A percentile compares a stretch with the other conserved stretches of the same genome.
These are phyloP conservation scores for Vollenhovia emeryi DNA, from an alignment of 1,140 invertebrate genomes.

Conservation along the genomic window DNA sequence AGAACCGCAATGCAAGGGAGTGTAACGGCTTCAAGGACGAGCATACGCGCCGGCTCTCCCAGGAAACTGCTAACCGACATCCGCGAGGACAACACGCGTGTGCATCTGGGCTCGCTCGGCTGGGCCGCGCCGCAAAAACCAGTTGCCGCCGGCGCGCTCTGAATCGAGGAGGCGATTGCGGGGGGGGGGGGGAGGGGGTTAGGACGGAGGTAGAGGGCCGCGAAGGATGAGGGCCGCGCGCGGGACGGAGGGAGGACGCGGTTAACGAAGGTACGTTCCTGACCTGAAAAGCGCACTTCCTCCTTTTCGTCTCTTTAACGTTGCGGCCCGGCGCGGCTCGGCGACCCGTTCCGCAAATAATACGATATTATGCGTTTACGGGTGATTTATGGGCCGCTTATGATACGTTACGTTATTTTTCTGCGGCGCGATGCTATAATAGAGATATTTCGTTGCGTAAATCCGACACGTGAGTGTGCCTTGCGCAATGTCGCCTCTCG, in stretches of 20 bases:
- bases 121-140: constrained; percentile 71
- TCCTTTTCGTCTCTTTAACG: constrained; percentile 25
- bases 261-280: constrained; percentile 59
- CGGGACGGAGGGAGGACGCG: background rate
- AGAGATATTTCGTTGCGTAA: constrained; percentile 57
- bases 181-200: background rate
- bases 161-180: constrained; percentile 17
- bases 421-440: constrained; percentile 13
- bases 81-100: constrained; percentile 72
- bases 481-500: constrained; percentile 37
- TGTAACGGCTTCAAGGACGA: constrained; percentile 81
- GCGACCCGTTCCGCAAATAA: constrained; percentile 57
- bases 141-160: constrained; percentile 57
- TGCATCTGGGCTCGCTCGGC: constrained; percentile 68
- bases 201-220: background rate
- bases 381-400: constrained; percentile 46
- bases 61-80: constrained; percentile 82
- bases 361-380: constrained; percentile 52
- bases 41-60: constrained; percentile 73
- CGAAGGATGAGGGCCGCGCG: constrained; percentile 40
- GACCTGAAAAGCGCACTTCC: constrained; percentile 68
- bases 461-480: background rate
- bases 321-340: background rate
- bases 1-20: constrained; percentile 71
- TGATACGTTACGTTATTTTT: constrained; percentile 51